A percentile compares a stretch with the other conserved stretches of the same genome.
phyloP scores from a whole-genome alignment of 2,797 vertebrate species.

The Argyrosomus regius region DNA sequence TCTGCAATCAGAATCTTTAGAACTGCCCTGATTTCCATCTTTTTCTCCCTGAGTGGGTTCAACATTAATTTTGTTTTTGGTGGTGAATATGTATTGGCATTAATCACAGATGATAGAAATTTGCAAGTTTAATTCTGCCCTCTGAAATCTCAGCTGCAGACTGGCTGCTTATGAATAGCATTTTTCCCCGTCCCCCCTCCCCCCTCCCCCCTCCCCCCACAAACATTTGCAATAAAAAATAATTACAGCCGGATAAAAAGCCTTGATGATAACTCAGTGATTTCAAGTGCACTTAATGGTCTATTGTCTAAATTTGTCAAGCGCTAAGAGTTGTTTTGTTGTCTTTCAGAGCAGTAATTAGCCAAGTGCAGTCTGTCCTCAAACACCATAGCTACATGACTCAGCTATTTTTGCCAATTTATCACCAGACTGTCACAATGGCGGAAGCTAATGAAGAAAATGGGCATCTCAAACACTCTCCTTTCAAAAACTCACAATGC shows the following conservation, averaged over 20 bases:
- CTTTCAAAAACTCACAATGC: constrained; percentile 38
- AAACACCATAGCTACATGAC: constrained; percentile 64
- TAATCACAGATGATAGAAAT: constrained; percentile 76
- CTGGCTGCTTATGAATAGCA: constrained; percentile 51
- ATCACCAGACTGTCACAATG: constrained; percentile 72
- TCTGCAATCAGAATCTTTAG: constrained; percentile 65
- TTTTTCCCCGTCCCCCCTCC: not conserved
- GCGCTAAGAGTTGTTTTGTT: constrained; percentile 68
- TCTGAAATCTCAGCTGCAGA: constrained; percentile 69
- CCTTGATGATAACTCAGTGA: constrained; percentile 68
- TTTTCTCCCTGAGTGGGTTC: constrained; percentile 58
- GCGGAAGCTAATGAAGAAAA: constrained; percentile 66
- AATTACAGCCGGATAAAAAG: constrained; percentile 66
- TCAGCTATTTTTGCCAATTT: constrained; percentile 70
- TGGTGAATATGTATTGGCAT: constrained; percentile 69
- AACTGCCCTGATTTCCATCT: constrained; percentile 72
- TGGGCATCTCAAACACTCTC: constrained; percentile 41
- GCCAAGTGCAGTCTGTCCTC: constrained; percentile 68
- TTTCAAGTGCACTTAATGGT: constrained; percentile 73
- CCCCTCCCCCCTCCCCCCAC: not conserved
- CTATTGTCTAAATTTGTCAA: constrained; percentile 79
- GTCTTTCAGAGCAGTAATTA: constrained; percentile 75
- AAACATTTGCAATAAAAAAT: constrained; percentile 64
- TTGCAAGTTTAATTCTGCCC: constrained; percentile 77
- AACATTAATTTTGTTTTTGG: constrained; percentile 65